phyloP scores from a whole-genome alignment of 2,113 vertebrate genomes.

The Leptocoma aspasia region DNA sequence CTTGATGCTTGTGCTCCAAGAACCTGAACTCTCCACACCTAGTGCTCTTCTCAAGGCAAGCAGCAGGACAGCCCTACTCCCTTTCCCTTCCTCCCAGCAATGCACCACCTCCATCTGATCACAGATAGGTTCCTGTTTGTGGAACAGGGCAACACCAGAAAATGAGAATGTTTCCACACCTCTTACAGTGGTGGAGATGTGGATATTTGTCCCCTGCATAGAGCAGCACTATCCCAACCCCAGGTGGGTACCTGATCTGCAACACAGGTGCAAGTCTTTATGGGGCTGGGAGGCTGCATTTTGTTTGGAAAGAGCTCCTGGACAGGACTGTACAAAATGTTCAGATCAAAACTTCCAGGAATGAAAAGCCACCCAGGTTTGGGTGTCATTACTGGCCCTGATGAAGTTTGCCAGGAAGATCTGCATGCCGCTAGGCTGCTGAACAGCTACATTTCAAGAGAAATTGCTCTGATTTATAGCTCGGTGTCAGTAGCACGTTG shows the following conservation, averaged over 20 bases:
- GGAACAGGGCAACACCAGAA: neutral
- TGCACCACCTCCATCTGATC: neutral
- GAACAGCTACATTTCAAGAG: neutral
- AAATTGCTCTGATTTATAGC: slow-evolving; percentile 17
- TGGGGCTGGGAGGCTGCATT: neutral
- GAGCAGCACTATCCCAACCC: accelerated
- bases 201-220: accelerated
- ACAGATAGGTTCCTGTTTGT: accelerated
- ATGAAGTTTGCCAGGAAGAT: neutral
- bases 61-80: neutral
- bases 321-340: neutral
- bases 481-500: neutral
- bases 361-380: neutral
- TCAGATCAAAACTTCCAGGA: neutral
- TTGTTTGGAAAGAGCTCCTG: neutral
- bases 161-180: accelerated
- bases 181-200: accelerated
- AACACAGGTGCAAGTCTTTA: accelerated
- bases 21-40: neutral
- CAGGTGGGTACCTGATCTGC: accelerated
- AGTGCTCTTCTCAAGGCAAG: neutral
- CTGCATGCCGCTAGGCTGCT: neutral
- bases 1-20: neutral
- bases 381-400: neutral
- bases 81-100: accelerated